Conservation (phyloP, 2,797 vertebrate species). For the Gymnoscopelus braueri region DNA sequence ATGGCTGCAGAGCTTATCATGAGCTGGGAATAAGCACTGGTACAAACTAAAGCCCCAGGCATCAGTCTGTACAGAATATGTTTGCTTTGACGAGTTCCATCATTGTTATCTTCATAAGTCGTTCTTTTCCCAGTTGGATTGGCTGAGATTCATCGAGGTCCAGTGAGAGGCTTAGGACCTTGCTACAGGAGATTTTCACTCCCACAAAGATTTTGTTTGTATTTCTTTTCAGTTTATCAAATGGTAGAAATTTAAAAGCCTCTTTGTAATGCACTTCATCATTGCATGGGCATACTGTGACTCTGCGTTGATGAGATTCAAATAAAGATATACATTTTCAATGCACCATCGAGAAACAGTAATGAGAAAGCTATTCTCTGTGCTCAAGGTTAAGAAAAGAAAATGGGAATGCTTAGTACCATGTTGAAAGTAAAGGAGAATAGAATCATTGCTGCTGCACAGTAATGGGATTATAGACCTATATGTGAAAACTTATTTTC, state of each 20-base stretch:
- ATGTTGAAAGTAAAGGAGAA: not conserved
- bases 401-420: not conserved
- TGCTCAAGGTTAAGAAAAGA: constrained; percentile 4
- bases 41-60: constrained; percentile 25
- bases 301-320: constrained; percentile 9
- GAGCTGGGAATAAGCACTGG: constrained; percentile 10
- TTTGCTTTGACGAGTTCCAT: constrained; percentile 40
- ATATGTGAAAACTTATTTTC: too few species aligned
- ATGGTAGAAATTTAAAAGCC: constrained; percentile 12
- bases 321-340: constrained; percentile 11
- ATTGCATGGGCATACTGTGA: not conserved
- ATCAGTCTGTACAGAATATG: constrained; percentile 22
- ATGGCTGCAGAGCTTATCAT: constrained; percentile 27
- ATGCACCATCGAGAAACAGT: not conserved
- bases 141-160: constrained; percentile 9
- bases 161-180: constrained; percentile 8
- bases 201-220: too few species aligned
- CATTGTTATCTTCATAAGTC: constrained; percentile 47
- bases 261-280: not conserved
- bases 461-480: too few species aligned
- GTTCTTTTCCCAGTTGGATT: constrained; percentile 20
- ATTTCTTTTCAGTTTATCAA: constrained; percentile 10
- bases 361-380: constrained; percentile 18
- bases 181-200: not conserved
- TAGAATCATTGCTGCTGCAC: not conserved